Base-by-base conservation (phyloP, 2,797 vertebrate genomes). In the Gallinago stenura region DNA sequence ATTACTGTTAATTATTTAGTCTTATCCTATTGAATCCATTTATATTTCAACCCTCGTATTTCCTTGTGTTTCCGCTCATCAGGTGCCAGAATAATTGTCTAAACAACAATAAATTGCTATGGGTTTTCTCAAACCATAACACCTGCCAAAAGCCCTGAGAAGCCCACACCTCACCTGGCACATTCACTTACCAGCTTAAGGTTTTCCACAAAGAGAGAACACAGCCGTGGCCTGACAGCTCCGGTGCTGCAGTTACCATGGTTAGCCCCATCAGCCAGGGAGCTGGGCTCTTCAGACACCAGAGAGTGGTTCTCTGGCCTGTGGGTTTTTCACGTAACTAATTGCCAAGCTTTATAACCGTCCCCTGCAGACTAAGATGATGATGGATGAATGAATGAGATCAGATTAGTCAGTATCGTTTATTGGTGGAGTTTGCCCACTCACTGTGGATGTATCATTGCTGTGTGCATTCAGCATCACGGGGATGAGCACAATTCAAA, bases 361-460 rank as follows among this genome's bases (percentile, higher is more conserved):
- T 43, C 35, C 43, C 60, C 83, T 77, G 45, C 57, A 81, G 79
- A 75, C 69, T 58, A 28, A 28, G 22, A 65, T 26, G 35, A 61
- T 31, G 81, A 94, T 53, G 45, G 81, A 94, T 53, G 45, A 94
- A 85, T 80, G 57, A 83, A 93, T 48, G 50, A 83, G 41, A 91
- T 77, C 54, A 78, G 79, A 61, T 75, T 80, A 83, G 61, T 87
- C 64, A 83, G 77, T 50, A 87, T 2, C 26, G 57, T 81, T 90
- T 84, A 60, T 37, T 54, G 83, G 39, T 73, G 19, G 53, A 71
- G 71, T 50, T 58, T 70, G 64, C 71, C 70, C 60, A 48, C 68
- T 84, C 13, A 1, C 37, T 68, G 26, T 24, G 35, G 78, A 26
- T 46, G 68, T 28, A 45, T 79, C 72, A 33, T 51, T 65, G 66